Percentiles rank a stretch among this genome's conserved stretches.
phyloP scores from a whole-genome alignment of 2,888 invertebrate species.

The Drosophila algonquin region DNA sequence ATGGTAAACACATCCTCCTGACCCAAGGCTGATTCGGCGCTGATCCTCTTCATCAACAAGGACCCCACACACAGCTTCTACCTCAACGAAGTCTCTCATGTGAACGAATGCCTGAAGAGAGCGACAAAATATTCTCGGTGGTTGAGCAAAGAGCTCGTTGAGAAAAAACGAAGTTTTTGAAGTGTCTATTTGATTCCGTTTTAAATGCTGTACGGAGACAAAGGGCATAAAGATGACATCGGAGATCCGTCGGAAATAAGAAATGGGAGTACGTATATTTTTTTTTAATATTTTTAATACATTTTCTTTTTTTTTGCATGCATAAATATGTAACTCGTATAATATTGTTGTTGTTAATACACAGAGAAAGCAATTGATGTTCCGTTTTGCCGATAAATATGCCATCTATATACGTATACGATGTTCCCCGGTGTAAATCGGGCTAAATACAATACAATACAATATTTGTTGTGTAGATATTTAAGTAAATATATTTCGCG shows the following conservation, averaged over 20 bases:
- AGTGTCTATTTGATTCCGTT: no score
- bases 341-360: conserved; percentile 26
- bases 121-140: no score
- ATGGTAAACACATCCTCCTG: no score
- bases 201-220: no score
- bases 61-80: no score
- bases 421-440: conserved; percentile 20
- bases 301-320: conserved; percentile 8
- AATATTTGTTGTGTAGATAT: conserved; percentile 28
- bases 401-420: conserved; percentile 26
- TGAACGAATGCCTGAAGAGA: no score
- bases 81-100: no score
- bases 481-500: conserved; percentile 38
- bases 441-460: conserved; percentile 38
- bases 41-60: no score
- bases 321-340: conserved; percentile 1
- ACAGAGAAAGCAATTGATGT: conserved; percentile 22
- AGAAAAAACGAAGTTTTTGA: no score
- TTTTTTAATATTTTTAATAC: conserved; percentile 46
- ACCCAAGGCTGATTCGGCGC: no score
- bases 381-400: conserved; percentile 18
- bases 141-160: no score
- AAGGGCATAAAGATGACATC: not conserved
- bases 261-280: not conserved
- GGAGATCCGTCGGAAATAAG: conserved; percentile 18